Evolutionary conservation across 2,888 invertebrate species (phyloP).

Genomic region (Acheta domesticus): DNA sequence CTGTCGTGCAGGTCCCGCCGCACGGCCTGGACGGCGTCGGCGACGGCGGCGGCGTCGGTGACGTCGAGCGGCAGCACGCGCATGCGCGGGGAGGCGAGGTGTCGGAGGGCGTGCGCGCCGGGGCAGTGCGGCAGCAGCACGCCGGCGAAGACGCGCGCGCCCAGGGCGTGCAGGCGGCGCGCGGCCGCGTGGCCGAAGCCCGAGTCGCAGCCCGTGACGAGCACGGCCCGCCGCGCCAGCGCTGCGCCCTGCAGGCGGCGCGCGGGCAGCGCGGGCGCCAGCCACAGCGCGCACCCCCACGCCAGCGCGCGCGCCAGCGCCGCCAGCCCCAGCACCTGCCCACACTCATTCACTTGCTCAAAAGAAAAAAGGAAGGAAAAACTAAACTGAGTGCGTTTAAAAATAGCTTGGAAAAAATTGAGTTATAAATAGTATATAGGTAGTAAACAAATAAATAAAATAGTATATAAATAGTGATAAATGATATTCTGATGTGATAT

Average conservation of each 20-base stretch:
- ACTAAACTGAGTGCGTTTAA: too few relatives aligned
- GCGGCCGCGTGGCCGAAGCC: constrained; percentile 20
- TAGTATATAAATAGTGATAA: too few relatives aligned
- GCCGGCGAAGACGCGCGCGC: constrained; percentile 21
- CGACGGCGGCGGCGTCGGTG: neutral
- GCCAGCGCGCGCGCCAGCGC: too few relatives aligned
- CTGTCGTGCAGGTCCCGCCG: neutral
- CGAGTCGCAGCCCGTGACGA: constrained; percentile 18
- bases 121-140: neutral
- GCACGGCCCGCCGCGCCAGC: neutral
- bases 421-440: too few relatives aligned
- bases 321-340: too few relatives aligned
- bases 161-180: constrained; percentile 18
- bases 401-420: too few relatives aligned
- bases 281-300: too few relatives aligned
- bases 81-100: neutral
- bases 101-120: neutral
- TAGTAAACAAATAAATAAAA: too few relatives aligned
- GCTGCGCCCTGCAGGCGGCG: neutral
- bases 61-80: constrained; percentile 22
- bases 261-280: too few relatives aligned
- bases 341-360: too few relatives aligned
- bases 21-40: neutral
- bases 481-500: too few relatives aligned
- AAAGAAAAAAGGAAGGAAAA: too few relatives aligned